phyloP scores from a whole-genome alignment of 1,140 invertebrate species.

The Nasonia giraulti region DNA sequence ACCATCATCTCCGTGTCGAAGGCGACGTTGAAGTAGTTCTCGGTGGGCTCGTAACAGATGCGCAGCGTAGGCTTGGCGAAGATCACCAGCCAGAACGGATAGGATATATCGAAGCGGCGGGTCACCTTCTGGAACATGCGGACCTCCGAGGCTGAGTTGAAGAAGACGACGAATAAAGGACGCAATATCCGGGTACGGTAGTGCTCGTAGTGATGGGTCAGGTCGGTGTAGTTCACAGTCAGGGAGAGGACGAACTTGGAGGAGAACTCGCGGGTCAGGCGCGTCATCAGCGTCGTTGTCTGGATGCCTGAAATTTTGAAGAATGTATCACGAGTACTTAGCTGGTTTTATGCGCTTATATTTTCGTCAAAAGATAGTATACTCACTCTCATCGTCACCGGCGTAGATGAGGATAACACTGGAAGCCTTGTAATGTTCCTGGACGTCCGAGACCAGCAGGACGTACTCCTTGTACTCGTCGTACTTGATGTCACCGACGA shows the following conservation, averaged over 20 bases:
- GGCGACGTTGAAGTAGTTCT: constrained; percentile 53
- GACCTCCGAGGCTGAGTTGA: background rate
- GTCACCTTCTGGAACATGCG: background rate
- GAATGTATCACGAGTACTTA: background rate
- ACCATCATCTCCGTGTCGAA: constrained; percentile 59
- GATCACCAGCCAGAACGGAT: constrained; percentile 15
- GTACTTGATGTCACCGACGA: background rate
- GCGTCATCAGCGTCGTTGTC: background rate
- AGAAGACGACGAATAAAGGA: constrained; percentile 9
- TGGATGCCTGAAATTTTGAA: background rate
- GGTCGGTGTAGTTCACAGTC: background rate
- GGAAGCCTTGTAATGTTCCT: constrained; percentile 50
- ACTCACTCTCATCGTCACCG: constrained; percentile 44
- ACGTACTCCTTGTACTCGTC: background rate
- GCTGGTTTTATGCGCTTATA: too few relatives aligned
- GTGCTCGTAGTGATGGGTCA: background rate
- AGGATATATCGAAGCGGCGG: background rate
- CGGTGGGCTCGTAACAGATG: constrained; percentile 3
- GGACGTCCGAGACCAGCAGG: constrained; percentile 37
- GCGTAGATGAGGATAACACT: constrained; percentile 51
- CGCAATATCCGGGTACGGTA: background rate
- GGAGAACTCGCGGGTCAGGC: constrained; percentile 1
- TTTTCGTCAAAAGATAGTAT: background rate
- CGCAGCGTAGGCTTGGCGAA: background rate
- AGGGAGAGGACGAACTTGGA: background rate